Evolutionary conservation across 2,113 vertebrate species (phyloP).

Genomic region (Lepus timidus): DNA sequence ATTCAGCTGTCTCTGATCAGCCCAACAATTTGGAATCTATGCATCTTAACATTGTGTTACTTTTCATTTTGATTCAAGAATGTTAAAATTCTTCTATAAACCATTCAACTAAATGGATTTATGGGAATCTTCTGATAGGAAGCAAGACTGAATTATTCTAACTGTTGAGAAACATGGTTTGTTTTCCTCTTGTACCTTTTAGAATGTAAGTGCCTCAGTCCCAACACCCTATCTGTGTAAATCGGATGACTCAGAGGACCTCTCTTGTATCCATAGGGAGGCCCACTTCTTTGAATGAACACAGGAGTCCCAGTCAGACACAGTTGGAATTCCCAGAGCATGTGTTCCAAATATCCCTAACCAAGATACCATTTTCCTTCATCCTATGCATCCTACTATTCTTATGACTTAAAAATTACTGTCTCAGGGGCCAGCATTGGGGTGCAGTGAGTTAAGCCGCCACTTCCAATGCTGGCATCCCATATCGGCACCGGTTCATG

Average conservation of each 20-base stretch:
- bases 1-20: neutral
- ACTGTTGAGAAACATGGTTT: neutral
- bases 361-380: neutral
- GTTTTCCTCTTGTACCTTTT: neutral
- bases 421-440: neutral
- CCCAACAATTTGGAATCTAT: neutral
- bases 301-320: neutral
- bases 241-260: neutral
- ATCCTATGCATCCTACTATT: neutral
- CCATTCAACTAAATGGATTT: neutral
- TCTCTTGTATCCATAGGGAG: neutral
- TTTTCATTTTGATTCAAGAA: slow-evolving; percentile 26
- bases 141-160: neutral
- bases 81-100: slow-evolving; percentile 40
- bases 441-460: too few relatives aligned
- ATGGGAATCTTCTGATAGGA: neutral
- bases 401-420: neutral
- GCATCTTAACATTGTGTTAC: neutral
- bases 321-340: neutral
- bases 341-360: neutral
- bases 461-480: too few relatives aligned
- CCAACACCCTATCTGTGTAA: neutral
- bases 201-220: neutral
- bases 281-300: neutral
- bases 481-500: too few relatives aligned